Conservation (phyloP, 2,888 invertebrate genomes). For the Gymnosoma rotundatum region DNA sequence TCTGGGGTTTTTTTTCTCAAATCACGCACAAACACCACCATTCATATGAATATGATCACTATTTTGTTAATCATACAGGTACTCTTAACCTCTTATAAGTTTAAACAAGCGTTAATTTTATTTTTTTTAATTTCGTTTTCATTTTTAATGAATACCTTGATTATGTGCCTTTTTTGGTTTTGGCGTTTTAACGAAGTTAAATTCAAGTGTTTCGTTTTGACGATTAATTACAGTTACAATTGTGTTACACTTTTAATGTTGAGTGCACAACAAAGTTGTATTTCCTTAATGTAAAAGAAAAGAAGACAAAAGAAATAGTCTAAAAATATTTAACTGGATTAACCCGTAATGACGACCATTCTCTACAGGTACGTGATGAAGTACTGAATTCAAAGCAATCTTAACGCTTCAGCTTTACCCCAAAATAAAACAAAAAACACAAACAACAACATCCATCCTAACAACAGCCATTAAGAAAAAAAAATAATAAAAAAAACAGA, state of each 20-base stretch:
- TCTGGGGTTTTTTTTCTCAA: constrained; percentile 10
- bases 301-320: constrained; percentile 61
- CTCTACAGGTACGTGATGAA: constrained; percentile 73
- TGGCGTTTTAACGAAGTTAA: constrained; percentile 21
- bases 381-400: constrained; percentile 73
- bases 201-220: constrained; percentile 47
- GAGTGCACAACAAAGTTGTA: constrained; percentile 67
- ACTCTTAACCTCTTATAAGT: not conserved
- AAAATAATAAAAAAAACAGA: constrained; percentile 16
- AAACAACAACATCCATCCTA: constrained; percentile 60
- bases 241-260: constrained; percentile 32
- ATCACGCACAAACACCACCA: not conserved
- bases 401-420: constrained; percentile 73
- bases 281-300: constrained; percentile 65
- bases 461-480: constrained; percentile 61
- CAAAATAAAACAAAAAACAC: constrained; percentile 67
- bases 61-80: constrained; percentile 2
- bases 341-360: constrained; percentile 72
- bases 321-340: constrained; percentile 66
- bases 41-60: constrained; percentile 19
- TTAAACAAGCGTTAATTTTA: not conserved
- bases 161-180: not conserved
- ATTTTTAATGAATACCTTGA: constrained; percentile 28
- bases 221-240: constrained; percentile 46
- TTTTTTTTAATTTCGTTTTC: constrained; percentile 10